Evolutionary conservation across 2,888 invertebrate genomes (phyloP), one percentile per base, ranked within the genome.

Genomic region (Temnothorax unifasciatus): DNA sequence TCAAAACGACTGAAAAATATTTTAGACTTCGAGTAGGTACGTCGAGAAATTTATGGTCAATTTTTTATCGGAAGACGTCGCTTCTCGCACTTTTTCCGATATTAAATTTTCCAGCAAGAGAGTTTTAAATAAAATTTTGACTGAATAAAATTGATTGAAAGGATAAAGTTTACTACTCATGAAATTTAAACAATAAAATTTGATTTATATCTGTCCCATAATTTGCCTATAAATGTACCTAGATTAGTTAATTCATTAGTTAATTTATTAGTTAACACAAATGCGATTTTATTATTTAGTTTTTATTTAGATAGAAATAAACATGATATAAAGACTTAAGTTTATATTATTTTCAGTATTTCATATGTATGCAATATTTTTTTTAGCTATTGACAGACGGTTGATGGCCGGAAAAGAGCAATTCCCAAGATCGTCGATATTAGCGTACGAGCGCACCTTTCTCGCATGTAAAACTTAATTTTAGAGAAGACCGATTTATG

Each of bases 401-500:
- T 41, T 44, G 54, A 52, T 25, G 41, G 15, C 5, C 77, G 84
- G 73, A 88, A 84, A 88, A 82, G 34, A 57, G 82, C 74, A 38
- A 81, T 75, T 75, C 41, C 29, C 38, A 76, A 69, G 68, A 77
- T 71, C 41, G 47, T n/a, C 41, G 29, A 75, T 75, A 82, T 63
- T 25, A 38, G 41, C 29, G n/a, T 25, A 38, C n/a, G 18, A 21
- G 38, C 34, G 13, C 54, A 50, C 61, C 79, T 41, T 61, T 57
- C 68, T 52, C 63, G 71, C n/a, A 52, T 59, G 81, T 57, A 88
- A 88, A 86, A 81, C 66, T 64, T 85, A 74, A 73, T 63, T 88
- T 88, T 79, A 83, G 82, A 69, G 44, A 25, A 61, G 69, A 50
- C 47, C 82, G 82, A 87, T 87, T 87, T 87, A 87, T 85, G 87